Conservation (phyloP, 2,113 vertebrate genomes). For the Anseranas semipalmata region DNA sequence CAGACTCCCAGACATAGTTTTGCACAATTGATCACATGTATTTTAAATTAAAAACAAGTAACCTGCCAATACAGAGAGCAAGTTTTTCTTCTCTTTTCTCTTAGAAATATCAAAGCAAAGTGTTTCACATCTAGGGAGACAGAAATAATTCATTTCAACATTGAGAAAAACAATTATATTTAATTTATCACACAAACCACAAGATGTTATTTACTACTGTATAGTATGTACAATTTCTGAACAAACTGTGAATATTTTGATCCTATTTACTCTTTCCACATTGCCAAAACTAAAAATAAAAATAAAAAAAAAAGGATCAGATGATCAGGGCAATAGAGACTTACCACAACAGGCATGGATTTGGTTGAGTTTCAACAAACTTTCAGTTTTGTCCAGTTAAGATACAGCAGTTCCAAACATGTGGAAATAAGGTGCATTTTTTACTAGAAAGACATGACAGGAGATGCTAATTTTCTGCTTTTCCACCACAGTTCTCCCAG, state of each 20-base stretch:
- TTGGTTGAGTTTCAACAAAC: neutral
- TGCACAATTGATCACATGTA: neutral
- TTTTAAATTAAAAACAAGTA: neutral
- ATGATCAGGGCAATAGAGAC: neutral
- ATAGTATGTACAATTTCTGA: neutral
- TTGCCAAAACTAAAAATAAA: conserved; percentile 42
- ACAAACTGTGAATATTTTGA: conserved; percentile 1
- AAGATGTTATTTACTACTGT: conserved; percentile 4
- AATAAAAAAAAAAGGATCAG: neutral
- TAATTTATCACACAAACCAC: conserved; percentile 40
- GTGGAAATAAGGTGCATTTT: neutral
- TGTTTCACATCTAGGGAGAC: neutral
- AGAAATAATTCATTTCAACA: neutral
- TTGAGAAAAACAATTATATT: neutral
- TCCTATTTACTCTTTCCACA: neutral
- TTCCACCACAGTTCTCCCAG: neutral
- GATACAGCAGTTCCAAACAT: neutral
- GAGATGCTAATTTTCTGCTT: neutral
- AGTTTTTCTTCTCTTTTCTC: neutral
- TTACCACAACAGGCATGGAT: neutral
- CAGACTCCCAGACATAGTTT: neutral
- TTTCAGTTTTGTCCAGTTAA: neutral
- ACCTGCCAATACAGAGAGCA: neutral
- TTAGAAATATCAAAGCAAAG: neutral
- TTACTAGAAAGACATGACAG: neutral